Evolutionary conservation across 1,140 invertebrate genomes (phyloP).

Genomic region (Drosophila punjabiensis): DNA sequence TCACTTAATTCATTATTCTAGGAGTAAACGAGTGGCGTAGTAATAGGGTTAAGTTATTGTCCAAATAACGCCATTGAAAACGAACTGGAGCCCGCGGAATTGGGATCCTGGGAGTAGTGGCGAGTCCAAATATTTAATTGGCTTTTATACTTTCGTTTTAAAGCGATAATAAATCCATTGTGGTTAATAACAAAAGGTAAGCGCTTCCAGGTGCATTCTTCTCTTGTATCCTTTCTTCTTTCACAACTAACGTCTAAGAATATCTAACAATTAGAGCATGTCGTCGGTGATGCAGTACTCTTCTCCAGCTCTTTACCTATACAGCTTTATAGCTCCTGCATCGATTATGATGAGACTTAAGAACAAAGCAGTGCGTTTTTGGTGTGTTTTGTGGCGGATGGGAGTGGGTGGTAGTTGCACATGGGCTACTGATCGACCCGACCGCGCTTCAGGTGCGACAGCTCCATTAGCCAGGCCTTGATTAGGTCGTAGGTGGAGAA

Average conservation of each 20-base stretch:
- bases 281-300: slow-evolving; percentile 34
- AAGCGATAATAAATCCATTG: slow-evolving; percentile 65
- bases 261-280: slow-evolving; percentile 75
- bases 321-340: slow-evolving; percentile 14
- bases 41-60: slow-evolving; percentile 58
- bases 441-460: slow-evolving; percentile 77
- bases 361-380: slow-evolving; percentile 68
- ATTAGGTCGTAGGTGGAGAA: slow-evolving; percentile 97
- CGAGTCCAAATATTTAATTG: slow-evolving; percentile 44
- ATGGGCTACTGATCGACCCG: slow-evolving; percentile 50
- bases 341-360: slow-evolving; percentile 40
- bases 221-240: slow-evolving; percentile 27
- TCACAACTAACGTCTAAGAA: slow-evolving; percentile 70
- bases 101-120: slow-evolving; percentile 22
- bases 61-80: slow-evolving; percentile 46
- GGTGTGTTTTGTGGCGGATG: slow-evolving; percentile 40
- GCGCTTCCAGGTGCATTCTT: slow-evolving; percentile 39
- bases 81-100: slow-evolving; percentile 23
- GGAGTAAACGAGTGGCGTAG: slow-evolving; percentile 38
- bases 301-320: background rate
- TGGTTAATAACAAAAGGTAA: slow-evolving; percentile 69
- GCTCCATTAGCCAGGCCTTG: slow-evolving; percentile 87
- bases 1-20: slow-evolving; percentile 31
- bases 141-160: slow-evolving; percentile 67
- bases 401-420: slow-evolving; percentile 1